A percentile compares a stretch with the other conserved stretches of the same genome.
These are phyloP conservation scores for Orthosia gothica DNA, from an alignment of 2,888 invertebrate genomes.

Conservation along the genomic window DNA sequence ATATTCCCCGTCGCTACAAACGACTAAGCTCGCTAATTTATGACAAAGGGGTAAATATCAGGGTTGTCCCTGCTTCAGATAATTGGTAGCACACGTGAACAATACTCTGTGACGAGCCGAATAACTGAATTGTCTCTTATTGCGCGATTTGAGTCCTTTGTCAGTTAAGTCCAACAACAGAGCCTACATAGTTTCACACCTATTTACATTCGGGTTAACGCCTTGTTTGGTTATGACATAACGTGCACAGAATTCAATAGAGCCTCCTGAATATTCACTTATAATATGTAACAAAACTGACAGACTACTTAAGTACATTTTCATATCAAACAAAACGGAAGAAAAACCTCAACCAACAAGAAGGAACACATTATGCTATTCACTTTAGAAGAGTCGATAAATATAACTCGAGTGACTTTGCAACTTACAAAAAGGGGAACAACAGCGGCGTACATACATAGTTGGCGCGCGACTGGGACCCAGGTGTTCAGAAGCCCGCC, in stretches of 20 bases:
- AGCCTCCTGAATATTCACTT: neutral
- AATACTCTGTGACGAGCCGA: constrained; percentile 51
- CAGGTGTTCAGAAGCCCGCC: constrained; percentile 85
- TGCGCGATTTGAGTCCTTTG: constrained; percentile 46
- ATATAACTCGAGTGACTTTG: constrained; percentile 77
- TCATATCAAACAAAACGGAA: constrained; percentile 34
- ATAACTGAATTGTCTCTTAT: constrained; percentile 49
- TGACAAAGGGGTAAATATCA: constrained; percentile 39
- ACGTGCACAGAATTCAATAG: constrained; percentile 13
- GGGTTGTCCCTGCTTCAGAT: constrained; percentile 11
- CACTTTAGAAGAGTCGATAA: constrained; percentile 72
- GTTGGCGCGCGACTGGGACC: constrained; percentile 73
- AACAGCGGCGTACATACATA: constrained; percentile 69
- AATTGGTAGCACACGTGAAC: constrained; percentile 40
- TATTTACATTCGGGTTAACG: constrained; percentile 42
- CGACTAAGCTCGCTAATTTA: constrained; percentile 26
- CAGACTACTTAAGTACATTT: constrained; percentile 27
- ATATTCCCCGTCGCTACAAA: constrained; percentile 24
- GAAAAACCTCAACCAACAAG: constrained; percentile 51
- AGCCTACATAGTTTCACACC: constrained; percentile 25
- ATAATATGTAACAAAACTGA: constrained; percentile 6
- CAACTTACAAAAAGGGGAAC: constrained; percentile 76
- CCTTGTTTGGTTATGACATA: neutral
- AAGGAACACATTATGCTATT: constrained; percentile 61
- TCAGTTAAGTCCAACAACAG: constrained; percentile 45